Evolutionary conservation across 53 echinoderm and acorn worm species (phyloP).

Genomic region (Actinopyga echinites): DNA sequence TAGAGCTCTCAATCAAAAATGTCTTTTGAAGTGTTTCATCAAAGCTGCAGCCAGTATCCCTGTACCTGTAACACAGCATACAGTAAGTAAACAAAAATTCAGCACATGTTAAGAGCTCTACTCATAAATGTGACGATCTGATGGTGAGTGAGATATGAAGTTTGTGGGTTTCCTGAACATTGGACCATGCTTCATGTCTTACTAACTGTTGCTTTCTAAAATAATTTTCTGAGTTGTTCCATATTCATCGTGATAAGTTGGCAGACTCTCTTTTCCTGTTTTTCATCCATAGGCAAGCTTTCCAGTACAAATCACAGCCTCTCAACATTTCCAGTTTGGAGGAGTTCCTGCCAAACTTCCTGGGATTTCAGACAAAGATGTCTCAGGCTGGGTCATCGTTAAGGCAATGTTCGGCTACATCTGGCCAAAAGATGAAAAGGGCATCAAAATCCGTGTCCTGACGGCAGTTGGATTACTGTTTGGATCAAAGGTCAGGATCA

Average conservation of each 20-base stretch:
- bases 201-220: too few species aligned
- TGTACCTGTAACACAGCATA: too few species aligned
- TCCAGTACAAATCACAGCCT: slow-evolving; percentile 11
- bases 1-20: too few species aligned
- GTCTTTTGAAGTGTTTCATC: too few species aligned
- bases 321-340: slow-evolving; percentile 31
- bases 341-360: slow-evolving; percentile 32
- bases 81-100: too few species aligned
- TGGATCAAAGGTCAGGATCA: slow-evolving; percentile 74
- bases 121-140: too few species aligned
- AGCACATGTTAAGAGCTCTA: too few species aligned
- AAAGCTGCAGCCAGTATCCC: too few species aligned
- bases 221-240: background rate
- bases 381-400: slow-evolving; percentile 81
- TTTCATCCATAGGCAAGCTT: background rate
- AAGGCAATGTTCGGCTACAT: slow-evolving; percentile 85
- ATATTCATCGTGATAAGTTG: background rate
- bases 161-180: too few species aligned
- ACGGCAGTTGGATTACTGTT: slow-evolving; percentile 76
- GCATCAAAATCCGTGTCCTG: slow-evolving; percentile 83
- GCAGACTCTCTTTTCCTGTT: background rate
- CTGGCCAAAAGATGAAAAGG: slow-evolving; percentile 90
- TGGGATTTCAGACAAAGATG: slow-evolving; percentile 29
- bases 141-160: too few species aligned
- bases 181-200: too few species aligned